phyloP scores from a whole-genome alignment of 2,113 vertebrate species.

The Condylura cristata region DNA sequence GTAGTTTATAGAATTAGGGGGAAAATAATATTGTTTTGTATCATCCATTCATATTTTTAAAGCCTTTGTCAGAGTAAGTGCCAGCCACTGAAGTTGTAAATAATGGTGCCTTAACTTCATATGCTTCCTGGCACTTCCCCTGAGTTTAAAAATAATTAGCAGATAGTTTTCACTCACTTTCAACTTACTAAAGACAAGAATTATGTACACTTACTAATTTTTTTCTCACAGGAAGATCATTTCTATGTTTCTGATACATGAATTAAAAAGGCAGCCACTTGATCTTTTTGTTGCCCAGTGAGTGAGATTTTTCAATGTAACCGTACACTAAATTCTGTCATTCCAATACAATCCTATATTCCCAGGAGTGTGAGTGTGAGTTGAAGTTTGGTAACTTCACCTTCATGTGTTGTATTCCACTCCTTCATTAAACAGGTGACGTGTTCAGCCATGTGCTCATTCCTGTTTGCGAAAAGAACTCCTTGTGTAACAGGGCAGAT shows the following conservation, averaged over 20 bases:
- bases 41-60: conserved; percentile 75
- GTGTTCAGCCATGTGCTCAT: conserved; percentile 34
- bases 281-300: conserved; percentile 39
- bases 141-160: conserved; percentile 42
- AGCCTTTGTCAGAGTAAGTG: conserved; percentile 82
- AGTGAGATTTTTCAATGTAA: conserved; percentile 25
- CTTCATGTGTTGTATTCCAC: not conserved
- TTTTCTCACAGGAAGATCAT: conserved; percentile 56
- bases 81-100: conserved; percentile 84
- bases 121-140: conserved; percentile 84
- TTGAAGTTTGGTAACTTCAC: conserved; percentile 43
- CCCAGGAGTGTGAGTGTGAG: not conserved
- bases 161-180: conserved; percentile 55
- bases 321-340: conserved; percentile 65
- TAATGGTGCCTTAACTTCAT: conserved; percentile 87
- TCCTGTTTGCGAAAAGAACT: conserved; percentile 45
- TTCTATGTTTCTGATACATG: conserved; percentile 50
- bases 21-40: conserved; percentile 65
- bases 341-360: conserved; percentile 67
- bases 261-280: conserved; percentile 50
- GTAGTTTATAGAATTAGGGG: conserved; percentile 73
- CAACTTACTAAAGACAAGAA: conserved; percentile 52
- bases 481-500: not conserved
- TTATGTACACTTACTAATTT: conserved; percentile 43
- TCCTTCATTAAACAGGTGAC: conserved; percentile 50